Evolutionary conservation across 2,113 vertebrate genomes (phyloP), one percentile per base, ranked within the genome.

Genomic region (Sylvietta virens): DNA sequence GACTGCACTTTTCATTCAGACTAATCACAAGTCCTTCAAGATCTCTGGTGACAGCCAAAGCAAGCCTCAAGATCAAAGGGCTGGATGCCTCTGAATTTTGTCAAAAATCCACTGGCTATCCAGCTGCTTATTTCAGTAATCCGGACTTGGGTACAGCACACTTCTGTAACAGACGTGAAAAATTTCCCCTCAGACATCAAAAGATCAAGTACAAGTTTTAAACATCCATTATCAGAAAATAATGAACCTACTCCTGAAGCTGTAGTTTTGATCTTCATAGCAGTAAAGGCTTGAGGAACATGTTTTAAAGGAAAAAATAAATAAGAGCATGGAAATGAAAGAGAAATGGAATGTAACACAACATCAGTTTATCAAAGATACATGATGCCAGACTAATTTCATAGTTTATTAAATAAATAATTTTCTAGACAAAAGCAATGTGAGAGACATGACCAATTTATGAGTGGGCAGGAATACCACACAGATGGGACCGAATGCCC

Each of bases 231-330:
- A 74, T 71, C 0, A 0, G 64, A 83, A 94, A 93, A 90, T 95
- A 92, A 93, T 42, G 67, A 97, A 90, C n/a, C 56, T 74, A 73
- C 42, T 92, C 79, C 79, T 24, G 37, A 81, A 78, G 76, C 64
- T 70, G 54, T 37, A 93, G 88, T 88, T 95, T 93, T 90, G 76
- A 94, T 94, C 83, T 94, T 86, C 76, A 40, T 40, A 74, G 72
- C 35, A 78, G 44, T 40, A 86, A 92, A 92, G 48, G 40, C 44
- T 74, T 48, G 39, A 95, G 67, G 30, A 93, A 86, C 21, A 51
- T 7, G 40, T 88, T 96, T 81, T 74, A 80, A 95, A 81, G 56
- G 23, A 79, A 93, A 94, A 88, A 57, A 60, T 39, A 88, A 82
- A 61, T 39, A 86, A 70, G 15, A 69, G 66, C 21, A 58, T 12